A percentile compares a stretch with the other conserved stretches of the same genome.
Conservation (phyloP, 2,113 vertebrate species). For the Actinemys pallida region DNA sequence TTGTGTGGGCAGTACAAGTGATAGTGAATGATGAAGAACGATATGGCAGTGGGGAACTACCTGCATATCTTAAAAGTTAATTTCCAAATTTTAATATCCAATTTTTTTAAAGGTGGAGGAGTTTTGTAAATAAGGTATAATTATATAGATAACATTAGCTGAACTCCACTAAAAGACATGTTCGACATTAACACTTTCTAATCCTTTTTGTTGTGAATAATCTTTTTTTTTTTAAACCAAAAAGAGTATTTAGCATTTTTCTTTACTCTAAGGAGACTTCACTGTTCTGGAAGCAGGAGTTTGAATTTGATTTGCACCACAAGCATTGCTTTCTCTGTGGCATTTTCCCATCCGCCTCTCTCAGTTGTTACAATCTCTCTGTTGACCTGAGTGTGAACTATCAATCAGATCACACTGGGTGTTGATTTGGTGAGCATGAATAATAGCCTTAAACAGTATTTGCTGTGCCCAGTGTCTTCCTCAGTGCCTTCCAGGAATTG, state of each 20-base stretch:
- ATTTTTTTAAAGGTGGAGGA: conserved; percentile 10
- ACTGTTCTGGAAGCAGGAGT: conserved; percentile 17
- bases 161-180: neutral
- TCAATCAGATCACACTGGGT: conserved; percentile 16
- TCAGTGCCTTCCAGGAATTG: neutral
- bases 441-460: conserved; percentile 24
- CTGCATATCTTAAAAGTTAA: neutral
- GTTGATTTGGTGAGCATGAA: neutral
- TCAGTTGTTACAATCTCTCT: conserved; percentile 31
- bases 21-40: neutral
- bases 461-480: neutral
- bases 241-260: neutral
- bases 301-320: conserved; percentile 42
- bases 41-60: neutral
- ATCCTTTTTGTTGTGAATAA: neutral
- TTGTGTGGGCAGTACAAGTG: neutral
- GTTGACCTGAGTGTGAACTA: conserved; percentile 33
- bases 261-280: neutral
- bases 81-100: neutral
- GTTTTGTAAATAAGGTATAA: neutral
- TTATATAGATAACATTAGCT: neutral
- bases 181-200: neutral
- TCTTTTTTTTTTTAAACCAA: neutral
- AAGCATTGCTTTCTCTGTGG: conserved; percentile 52
- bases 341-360: conserved; percentile 58